Base-by-base conservation (phyloP, 1,140 invertebrate genomes). In the Lanistes nyassanus region DNA sequence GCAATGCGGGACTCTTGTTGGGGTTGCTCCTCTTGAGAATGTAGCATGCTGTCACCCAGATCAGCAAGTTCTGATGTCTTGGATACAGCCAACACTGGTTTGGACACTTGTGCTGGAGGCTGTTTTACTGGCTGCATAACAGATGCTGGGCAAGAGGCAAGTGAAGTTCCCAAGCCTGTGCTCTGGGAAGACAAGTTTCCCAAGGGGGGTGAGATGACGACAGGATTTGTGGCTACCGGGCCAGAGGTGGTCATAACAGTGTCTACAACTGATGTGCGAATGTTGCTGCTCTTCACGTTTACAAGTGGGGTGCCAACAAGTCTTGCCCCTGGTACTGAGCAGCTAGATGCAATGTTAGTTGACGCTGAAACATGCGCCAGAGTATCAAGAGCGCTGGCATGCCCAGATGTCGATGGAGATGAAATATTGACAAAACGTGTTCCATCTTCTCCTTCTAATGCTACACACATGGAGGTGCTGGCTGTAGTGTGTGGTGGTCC, bases 221-320 rank as follows among this genome's bases (percentile, higher is more conserved):
- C 60, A 37, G 70, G 70, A 37, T 37, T 72, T 36, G 70, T 72
- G 23, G 70, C 29, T 37, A 34, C 9, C 2, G 23, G 36, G 34
- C 70, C 56, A 9, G 34, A 36, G 21, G 55, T 37, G 51, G 55
- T 60, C 13, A 9, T 23, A 37, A 72, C 70, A n/a, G 53, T 34
- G 29, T 72, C 70, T 21, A 72, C 70, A 53, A 72, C 60, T 55
- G 70, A 60, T 9, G 70, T 56, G n/a, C 70, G 70, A 34, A 72
- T 72, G 70, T 72, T 72, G 70, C 55, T 72, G 31, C 55, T 72
- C n/a, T 55, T 53, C 2, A 37, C 70, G 19, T 60, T 55, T 13
- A 60, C 6, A 1, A 72, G 47, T 7, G 70, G 70, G 6, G 70
- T 72, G 36, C 55, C 70, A 37, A 72, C 55, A 53, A 72, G 53